Percentiles rank a stretch among this genome's conserved stretches.
These are phyloP conservation scores for Batillaria attramentaria DNA, from an alignment of 1,140 invertebrate species.

Conservation along the genomic window DNA sequence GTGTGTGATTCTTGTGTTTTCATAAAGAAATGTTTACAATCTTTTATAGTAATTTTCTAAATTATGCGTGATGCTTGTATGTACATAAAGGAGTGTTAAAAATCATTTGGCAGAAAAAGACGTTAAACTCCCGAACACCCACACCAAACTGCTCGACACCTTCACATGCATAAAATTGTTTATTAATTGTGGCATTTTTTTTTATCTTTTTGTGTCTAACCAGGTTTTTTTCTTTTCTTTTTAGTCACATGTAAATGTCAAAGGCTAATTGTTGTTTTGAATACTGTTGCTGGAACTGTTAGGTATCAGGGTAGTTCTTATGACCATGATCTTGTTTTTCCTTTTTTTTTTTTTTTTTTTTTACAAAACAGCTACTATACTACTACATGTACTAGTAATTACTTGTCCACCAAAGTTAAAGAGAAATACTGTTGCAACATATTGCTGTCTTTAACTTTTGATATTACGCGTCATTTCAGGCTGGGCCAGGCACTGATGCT, in stretches of 20 bases:
- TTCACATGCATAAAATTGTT: background rate
- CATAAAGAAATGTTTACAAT: too few species aligned
- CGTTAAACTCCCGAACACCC: too few species aligned
- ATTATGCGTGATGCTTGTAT: background rate
- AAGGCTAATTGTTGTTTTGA: background rate
- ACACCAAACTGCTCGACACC: too few species aligned
- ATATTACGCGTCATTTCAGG: slow-evolving; percentile 41
- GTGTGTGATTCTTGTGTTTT: too few species aligned
- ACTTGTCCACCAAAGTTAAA: background rate
- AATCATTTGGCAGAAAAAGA: too few species aligned
- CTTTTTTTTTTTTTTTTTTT: background rate
- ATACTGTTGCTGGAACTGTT: background rate
- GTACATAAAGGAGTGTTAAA: background rate
- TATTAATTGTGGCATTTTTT: background rate
- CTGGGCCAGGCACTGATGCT: slow-evolving; percentile 47
- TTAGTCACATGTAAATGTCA: background rate
- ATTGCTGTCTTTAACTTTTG: background rate
- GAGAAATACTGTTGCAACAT: background rate
- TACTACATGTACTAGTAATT: background rate
- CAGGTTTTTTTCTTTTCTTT: background rate
- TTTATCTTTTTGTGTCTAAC: background rate
- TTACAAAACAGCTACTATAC: background rate
- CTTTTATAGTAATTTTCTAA: too few species aligned
- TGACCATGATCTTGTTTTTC: background rate
- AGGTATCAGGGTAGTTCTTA: too few species aligned